Base-by-base conservation (phyloP, 1,140 invertebrate species). In the Limonius californicus region DNA sequence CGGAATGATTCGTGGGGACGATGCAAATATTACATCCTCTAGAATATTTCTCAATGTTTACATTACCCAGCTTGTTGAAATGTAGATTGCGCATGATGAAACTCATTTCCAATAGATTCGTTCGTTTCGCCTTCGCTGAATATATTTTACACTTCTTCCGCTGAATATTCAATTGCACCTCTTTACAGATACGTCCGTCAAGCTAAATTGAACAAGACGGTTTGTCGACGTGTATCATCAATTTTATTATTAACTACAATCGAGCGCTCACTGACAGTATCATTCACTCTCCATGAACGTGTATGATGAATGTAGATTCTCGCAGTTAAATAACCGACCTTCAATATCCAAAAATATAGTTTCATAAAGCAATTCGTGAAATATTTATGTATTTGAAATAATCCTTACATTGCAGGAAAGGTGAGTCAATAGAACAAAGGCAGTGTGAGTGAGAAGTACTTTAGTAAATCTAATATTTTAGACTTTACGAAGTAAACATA, bases 31-130 rank as follows among this genome's bases (percentile, higher is more conserved):
- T 63, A 70, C 70, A 65, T 66, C 66, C 66, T 45, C 30, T 66
- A 66, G 70, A 68, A 68, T 71, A 71, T 70, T 70, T 71, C 69
- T 68, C 68, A 65, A 63, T 71, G 70, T 71, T 71, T 70, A 71
- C 70, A 71, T 65, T 70, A 64, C 64, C 35, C 56, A 54, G 62
- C 68, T 67, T 66, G 64, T 66, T 61, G 66, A 67, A 66, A 70
- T 69, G 68, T 70, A 70, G 68, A 71, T 68, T 71, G 68, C 61
- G 60, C 61, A 68, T 68, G 65, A 70, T 69, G 69, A 70, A 67
- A 69, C 59, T 68, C 68, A 69, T 69, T 68, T 69, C 66, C 69
- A 65, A 66, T 71, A 68, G 69, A 68, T 68, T 39, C 61, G 62
- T 53, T 67, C 63, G 68, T 69, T 69, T 69, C 61, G 45, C 23